Conservation (phyloP, 2,797 vertebrate species). For the Numenius phaeopus region DNA sequence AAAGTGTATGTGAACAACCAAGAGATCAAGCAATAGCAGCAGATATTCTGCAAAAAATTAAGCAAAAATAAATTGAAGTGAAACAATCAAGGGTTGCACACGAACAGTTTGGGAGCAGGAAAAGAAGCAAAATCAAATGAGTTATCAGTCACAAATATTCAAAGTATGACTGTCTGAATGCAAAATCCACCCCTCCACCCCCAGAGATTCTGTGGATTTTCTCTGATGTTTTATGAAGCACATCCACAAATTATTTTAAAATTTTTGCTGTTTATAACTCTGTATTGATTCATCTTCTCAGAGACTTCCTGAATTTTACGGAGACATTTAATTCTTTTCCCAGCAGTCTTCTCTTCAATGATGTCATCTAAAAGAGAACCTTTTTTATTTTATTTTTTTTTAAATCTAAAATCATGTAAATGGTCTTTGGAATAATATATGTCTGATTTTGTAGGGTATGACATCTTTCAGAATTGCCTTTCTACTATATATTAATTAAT, state of each 20-base stretch:
- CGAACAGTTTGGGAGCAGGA: background rate
- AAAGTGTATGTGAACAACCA: background rate
- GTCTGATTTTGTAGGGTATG: background rate
- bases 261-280: background rate
- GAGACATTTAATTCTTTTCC: background rate
- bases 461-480: background rate
- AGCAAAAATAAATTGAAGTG: background rate
- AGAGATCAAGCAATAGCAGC: background rate
- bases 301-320: background rate
- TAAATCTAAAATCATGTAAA: background rate
- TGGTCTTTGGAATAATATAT: background rate
- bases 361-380: accelerated
- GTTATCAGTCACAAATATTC: background rate
- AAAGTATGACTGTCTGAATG: background rate
- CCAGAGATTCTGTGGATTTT: background rate
- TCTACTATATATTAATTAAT: background rate
- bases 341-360: background rate
- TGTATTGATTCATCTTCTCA: background rate
- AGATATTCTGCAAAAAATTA: background rate
- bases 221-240: background rate
- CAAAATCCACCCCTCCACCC: background rate
- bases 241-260: background rate
- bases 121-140: background rate
- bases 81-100: background rate
- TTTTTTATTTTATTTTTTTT: background rate